Percentiles rank a stretch among this genome's conserved stretches.
Evolutionary conservation across 2,797 vertebrate genomes (phyloP).

Genomic region (Neomorphus geoffroyi): DNA sequence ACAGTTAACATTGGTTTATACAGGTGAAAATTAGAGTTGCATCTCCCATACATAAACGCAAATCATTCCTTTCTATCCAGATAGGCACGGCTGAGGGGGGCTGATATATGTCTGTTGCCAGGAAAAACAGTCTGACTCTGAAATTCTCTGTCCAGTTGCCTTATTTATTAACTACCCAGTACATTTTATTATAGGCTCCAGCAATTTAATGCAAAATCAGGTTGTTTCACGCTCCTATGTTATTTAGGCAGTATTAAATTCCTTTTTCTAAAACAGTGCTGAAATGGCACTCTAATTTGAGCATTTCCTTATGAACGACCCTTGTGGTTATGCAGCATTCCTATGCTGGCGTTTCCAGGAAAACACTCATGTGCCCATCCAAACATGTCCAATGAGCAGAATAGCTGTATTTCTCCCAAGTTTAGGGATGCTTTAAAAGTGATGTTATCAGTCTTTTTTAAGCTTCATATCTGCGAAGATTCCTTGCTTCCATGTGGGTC

Average conservation of each 20-base stretch:
- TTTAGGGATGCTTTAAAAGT: not conserved
- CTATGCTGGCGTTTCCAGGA: not conserved
- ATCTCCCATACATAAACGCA: conserved; percentile 11
- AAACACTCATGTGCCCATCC: not conserved
- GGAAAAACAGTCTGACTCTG: not conserved
- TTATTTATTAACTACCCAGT: conserved; percentile 5
- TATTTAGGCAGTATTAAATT: not conserved
- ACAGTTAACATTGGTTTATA: conserved; percentile 63
- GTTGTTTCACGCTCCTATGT: not conserved
- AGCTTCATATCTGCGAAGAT: not conserved
- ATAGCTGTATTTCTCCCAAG: not conserved
- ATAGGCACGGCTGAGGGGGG: not conserved
- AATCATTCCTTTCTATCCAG: conserved; percentile 26
- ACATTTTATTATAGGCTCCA: not conserved
- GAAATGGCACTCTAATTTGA: not conserved
- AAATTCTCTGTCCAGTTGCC: not conserved
- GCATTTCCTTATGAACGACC: accelerated
- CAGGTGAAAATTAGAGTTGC: conserved; percentile 65
- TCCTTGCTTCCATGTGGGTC: not conserved
- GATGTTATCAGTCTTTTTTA: not conserved
- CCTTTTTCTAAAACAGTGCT: not conserved
- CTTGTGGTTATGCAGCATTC: not conserved
- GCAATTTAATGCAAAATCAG: conserved; percentile 1
- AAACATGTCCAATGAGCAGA: not conserved
- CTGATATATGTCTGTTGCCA: not conserved